Conservation (phyloP, 2,888 invertebrate genomes). For the Halictus ligatus region DNA sequence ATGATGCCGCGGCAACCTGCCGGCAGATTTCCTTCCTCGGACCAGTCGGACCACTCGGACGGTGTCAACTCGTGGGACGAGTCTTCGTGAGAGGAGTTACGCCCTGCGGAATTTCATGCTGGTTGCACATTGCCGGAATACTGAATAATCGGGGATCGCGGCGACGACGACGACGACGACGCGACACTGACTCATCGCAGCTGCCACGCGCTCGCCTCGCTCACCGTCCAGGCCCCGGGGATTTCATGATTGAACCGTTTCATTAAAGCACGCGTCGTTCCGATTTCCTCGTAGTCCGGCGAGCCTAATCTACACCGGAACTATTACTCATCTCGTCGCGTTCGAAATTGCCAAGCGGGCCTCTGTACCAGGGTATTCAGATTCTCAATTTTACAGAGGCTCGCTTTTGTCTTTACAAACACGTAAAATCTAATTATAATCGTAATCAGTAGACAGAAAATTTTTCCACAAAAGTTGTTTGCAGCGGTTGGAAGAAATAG, state of each 20-base stretch:
- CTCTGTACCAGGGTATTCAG: no score
- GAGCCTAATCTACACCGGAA: not conserved
- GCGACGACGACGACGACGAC: not conserved
- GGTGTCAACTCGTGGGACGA: slow-evolving; percentile 74
- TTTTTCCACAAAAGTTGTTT: not conserved
- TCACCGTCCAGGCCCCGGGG: not conserved
- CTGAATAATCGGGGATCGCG: slow-evolving; percentile 51
- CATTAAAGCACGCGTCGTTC: slow-evolving; percentile 7
- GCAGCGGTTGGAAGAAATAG: no score
- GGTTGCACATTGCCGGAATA: slow-evolving; percentile 55
- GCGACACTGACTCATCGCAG: slow-evolving; percentile 60
- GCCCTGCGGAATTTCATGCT: slow-evolving; percentile 69
- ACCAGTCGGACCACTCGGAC: slow-evolving; percentile 82
- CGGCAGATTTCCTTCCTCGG: slow-evolving; percentile 81
- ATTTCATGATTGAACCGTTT: slow-evolving; percentile 37
- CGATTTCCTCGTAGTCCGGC: not conserved
- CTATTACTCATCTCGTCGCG: not conserved
- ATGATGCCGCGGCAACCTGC: slow-evolving; percentile 89
- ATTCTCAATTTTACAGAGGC: no score
- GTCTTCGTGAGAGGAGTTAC: slow-evolving; percentile 71
- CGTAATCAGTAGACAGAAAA: no score
- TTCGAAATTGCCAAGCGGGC: not conserved
- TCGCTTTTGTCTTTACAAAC: no score
- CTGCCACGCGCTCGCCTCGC: slow-evolving; percentile 11
- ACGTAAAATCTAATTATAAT: no score